These are phyloP conservation scores for Drosophila funebris DNA, from an alignment of 1,140 invertebrate genomes.

Conservation along the genomic window DNA sequence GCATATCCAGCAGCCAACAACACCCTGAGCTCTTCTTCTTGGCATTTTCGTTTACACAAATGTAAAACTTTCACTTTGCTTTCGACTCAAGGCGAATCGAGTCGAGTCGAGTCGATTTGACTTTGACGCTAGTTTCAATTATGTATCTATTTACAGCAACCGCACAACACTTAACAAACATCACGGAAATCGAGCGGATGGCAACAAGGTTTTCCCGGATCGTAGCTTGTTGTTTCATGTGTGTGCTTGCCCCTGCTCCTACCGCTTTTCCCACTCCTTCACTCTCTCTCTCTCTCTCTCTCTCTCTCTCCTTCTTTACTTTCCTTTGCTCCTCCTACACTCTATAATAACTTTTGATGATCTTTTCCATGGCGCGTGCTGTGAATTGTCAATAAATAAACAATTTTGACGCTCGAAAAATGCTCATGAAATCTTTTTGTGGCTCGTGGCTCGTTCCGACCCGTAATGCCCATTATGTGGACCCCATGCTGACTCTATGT, in stretches of 20 bases:
- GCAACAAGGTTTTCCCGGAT: not conserved
- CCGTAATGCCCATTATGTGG: constrained; percentile 15
- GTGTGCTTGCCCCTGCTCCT: not conserved
- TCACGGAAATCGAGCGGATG: not conserved
- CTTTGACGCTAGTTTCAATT: constrained; percentile 27
- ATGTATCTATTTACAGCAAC: constrained; percentile 39
- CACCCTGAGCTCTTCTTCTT: too few species aligned
- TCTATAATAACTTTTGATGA: constrained; percentile 45
- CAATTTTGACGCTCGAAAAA: constrained; percentile 49
- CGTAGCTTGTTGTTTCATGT: not conserved
- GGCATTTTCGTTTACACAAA: not conserved
- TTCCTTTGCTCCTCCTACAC: not conserved
- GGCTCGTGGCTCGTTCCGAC: not conserved
- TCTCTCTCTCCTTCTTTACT: too few species aligned
- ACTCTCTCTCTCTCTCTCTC: too few species aligned
- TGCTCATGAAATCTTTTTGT: constrained; percentile 34
- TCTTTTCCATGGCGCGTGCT: constrained; percentile 44
- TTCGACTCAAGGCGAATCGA: not conserved
- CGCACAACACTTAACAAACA: constrained; percentile 26
- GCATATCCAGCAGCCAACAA: too few species aligned
- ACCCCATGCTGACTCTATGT: constrained; percentile 9
- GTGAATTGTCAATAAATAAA: constrained; percentile 57
- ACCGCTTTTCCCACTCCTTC: not conserved
- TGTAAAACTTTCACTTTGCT: constrained; percentile 20
- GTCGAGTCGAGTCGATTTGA: constrained; percentile 6